A percentile compares a stretch with the other conserved stretches of the same genome.
Conservation (phyloP, 2,888 invertebrate species). For the Chrysotoxum bicinctum region DNA sequence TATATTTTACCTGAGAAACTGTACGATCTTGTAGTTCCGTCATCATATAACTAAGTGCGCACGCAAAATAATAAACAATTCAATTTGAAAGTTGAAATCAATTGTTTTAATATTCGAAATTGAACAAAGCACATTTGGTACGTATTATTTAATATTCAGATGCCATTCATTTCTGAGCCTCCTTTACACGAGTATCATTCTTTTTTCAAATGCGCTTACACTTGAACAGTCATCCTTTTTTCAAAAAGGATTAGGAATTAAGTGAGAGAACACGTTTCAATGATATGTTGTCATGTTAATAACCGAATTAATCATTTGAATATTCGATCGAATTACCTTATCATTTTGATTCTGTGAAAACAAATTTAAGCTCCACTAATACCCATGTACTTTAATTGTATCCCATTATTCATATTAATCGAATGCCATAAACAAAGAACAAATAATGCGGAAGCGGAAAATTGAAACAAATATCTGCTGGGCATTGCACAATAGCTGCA, state of each 20-base stretch:
- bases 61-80: background rate
- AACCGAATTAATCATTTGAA: background rate
- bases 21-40: constrained; percentile 3
- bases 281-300: background rate
- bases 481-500: constrained; percentile 7
- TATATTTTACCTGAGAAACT: constrained; percentile 10
- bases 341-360: constrained; percentile 3
- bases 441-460: constrained; percentile 35
- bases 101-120: background rate
- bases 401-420: constrained; percentile 38
- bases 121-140: background rate
- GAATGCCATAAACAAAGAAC: constrained; percentile 28
- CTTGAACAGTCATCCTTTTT: background rate
- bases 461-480: constrained; percentile 61
- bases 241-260: background rate
- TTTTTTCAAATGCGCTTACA: no score
- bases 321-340: constrained; percentile 4
- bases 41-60: background rate
- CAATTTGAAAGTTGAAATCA: constrained; percentile 3
- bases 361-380: constrained; percentile 4
- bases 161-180: no score
- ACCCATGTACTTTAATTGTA: constrained; percentile 30
- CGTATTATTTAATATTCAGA: background rate
- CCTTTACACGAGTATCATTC: no score
- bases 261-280: background rate